phyloP scores from a whole-genome alignment of 2,113 vertebrate genomes.

The Hucho hucho region DNA sequence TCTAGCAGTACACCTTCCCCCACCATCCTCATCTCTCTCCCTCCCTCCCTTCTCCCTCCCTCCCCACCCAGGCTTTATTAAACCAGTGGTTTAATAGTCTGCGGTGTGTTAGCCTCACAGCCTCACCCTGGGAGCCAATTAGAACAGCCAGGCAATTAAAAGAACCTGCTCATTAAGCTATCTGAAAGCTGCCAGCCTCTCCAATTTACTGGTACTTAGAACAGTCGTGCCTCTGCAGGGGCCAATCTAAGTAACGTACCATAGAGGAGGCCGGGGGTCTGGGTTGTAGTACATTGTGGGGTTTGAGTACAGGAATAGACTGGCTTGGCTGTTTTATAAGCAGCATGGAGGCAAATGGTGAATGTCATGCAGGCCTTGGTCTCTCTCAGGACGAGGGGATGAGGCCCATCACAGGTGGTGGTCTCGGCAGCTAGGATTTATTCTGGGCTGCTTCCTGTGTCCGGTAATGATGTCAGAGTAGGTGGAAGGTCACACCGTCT shows the following conservation, averaged over 20 bases:
- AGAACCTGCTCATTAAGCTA: slow-evolving; percentile 50
- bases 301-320: neutral
- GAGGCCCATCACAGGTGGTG: neutral
- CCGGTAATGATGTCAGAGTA: neutral
- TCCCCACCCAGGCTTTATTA: neutral
- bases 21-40: neutral
- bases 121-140: slow-evolving; percentile 65
- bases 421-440: neutral
- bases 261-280: neutral
- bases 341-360: neutral
- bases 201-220: slow-evolving; percentile 27
- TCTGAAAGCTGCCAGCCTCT: slow-evolving; percentile 31
- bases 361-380: neutral
- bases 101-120: slow-evolving; percentile 46
- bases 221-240: too few species aligned
- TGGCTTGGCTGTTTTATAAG: neutral
- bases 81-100: slow-evolving; percentile 47
- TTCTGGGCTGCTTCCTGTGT: neutral
- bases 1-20: neutral
- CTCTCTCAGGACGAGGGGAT: neutral
- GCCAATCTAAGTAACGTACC: too few species aligned
- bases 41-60: neutral
- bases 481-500: too few species aligned
- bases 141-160: slow-evolving; percentile 59
- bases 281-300: neutral